Base-by-base conservation (phyloP, 2,797 vertebrate species). In the Phyllotis vaccarum region DNA sequence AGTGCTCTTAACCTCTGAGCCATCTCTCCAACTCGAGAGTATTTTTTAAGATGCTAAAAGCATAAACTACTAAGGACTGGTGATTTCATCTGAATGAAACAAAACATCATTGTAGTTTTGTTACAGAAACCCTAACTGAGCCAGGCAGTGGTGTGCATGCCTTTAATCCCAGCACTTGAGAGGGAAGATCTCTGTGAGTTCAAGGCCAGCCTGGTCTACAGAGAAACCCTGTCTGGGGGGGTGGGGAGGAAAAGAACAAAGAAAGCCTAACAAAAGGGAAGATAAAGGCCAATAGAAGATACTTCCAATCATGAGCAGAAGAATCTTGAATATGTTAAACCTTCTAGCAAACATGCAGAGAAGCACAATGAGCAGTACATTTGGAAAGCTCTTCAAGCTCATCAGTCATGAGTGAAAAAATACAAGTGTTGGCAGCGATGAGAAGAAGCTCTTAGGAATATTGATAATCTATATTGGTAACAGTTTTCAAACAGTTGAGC, bases 281-380 rank as follows among this genome's bases (percentile, higher is more conserved):
- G 46, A 40, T 85, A 83, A 12, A 76, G 70, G 29, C 43, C 87
- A 11, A 22, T 58, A 95, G 76, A 92, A 92, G n/a, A 70, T 60
- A 78, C 56, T 93, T 95, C 90, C 58, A 92, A 46, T 24, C 24
- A 56, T 89, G 93, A 40, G 70, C n/a, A 72, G 75, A 93, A 93
- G 75, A 21, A 85, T 92, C 13, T 62, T 93, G 83, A 91, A 68
- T 95, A 86, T 88, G 21, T 87, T 86, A 94, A 94, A 68, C 37
- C 21, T 27, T 74, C 62, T 66, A 90, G 56, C 70, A 95, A 76
- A 90, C 16, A 58, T 76, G 85, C 46, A 94, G 86, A 96, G 54
- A 96, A 70, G 91, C 37, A 89, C 86, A 97, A n/a, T 94, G 64
- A 76, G 8, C 16, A 93, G 56, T 95, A 93, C 89, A 85, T 91